Evolutionary conservation across 2,797 vertebrate species (phyloP), one percentile per base, ranked within the genome.

Genomic region (Gouania willdenowi): DNA sequence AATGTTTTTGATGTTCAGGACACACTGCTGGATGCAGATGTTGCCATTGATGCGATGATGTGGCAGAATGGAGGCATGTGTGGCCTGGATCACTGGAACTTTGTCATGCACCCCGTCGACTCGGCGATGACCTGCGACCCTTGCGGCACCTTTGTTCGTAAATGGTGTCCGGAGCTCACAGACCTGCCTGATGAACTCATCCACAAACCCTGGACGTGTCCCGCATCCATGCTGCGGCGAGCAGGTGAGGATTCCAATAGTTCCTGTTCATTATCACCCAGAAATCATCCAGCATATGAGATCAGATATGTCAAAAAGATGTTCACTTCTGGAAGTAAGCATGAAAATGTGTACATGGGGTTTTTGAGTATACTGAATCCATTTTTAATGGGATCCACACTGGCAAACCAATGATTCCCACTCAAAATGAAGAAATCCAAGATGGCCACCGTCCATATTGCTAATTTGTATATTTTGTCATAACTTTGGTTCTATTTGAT

Each of bases 31-130:
- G 88, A 90, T 33, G 85, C 85, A 20, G 86, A 89, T 26, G 84
- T 88, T 45, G 86, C 85, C 32, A 89, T 89, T 27, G 82, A 87
- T 41, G 84, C 86, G 3, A 83, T 87, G 87, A 89, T 87, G 86
- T 88, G 87, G 87, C 86, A 89, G 74, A 89, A 90, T 12, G 88
- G 84, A 3, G 84, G 85, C 33, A 88, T 90, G 85, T 84, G 83
- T 39, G 85, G 84, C 22, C 65, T 89, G 72, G 87, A 88, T 71
- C 84, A 85, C 60, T 89, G 85, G 88, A 89, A 89, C 57, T 89
- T 88, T 27, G 86, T 89, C 26, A 88, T 89, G 87, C 86, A 87
- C 17, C 87, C 85, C 0, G 65, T 88, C 1, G 79, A 85, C 13
- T 84, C 85, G 25, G 83, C 86, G 1, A 71, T 84, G 83, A 89